Conservation (phyloP, 2,888 invertebrate genomes). For the Synergus laeviventris region DNA sequence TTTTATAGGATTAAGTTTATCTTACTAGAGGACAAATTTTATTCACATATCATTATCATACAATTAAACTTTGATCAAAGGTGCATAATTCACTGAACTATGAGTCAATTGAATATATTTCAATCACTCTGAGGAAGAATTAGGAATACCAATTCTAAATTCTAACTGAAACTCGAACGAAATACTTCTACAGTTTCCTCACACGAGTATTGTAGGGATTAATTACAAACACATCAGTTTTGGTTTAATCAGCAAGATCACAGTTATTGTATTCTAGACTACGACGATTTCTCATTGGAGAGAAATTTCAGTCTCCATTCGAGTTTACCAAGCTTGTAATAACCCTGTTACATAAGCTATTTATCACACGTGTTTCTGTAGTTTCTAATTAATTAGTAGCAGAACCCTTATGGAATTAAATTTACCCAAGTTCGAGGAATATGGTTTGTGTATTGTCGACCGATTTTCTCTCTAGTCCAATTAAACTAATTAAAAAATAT, state of each 20-base stretch:
- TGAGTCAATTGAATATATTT: not conserved
- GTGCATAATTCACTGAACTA: not conserved
- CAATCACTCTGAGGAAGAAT: not conserved
- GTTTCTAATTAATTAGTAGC: constrained; percentile 67
- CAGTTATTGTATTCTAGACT: constrained; percentile 12
- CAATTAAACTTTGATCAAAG: not conserved
- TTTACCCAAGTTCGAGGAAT: constrained; percentile 48
- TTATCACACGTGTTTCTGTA: constrained; percentile 65
- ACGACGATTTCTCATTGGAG: constrained; percentile 59
- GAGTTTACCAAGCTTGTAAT: constrained; percentile 64
- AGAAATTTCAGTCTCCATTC: constrained; percentile 56
- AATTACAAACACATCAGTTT: not conserved
- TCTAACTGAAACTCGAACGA: too few species aligned
- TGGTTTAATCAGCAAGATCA: constrained; percentile 23
- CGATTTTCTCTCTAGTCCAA: not conserved
- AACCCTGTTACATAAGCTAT: constrained; percentile 67
- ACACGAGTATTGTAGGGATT: not conserved
- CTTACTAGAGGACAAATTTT: not conserved
- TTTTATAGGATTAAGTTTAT: constrained; percentile 55
- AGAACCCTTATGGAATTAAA: constrained; percentile 56
- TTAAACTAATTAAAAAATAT: too few species aligned
- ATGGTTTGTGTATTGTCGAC: not conserved
- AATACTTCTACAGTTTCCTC: not conserved
- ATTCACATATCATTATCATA: not conserved
- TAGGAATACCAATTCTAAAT: too few species aligned